Evolutionary conservation across 2,113 vertebrate genomes (phyloP), one percentile per base, ranked within the genome.

Genomic region (Boleophthalmus pectinirostris): DNA sequence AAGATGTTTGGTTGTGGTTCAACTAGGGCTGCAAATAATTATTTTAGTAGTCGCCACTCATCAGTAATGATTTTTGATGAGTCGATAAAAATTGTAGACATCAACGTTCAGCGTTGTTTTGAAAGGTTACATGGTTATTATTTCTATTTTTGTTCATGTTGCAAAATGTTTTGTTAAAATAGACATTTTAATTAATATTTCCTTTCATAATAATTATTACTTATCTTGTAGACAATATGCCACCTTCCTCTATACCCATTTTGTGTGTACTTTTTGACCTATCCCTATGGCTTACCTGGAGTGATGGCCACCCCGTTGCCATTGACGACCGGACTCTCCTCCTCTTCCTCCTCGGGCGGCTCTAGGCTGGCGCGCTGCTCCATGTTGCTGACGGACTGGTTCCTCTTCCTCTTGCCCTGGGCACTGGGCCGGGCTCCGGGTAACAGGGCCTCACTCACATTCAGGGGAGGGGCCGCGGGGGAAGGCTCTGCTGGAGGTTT

Each of bases 361-460:
- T 98, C 97, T 83, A 97, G 92, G 81, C 96, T 97, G 56, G 96
- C 94, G 0, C 90, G 90, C 92, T 98, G 98, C 88, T 99, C 97
- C 98, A 99, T 99, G 91, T 98, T 98, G 93, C 96, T 99, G 78
- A 99, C 98, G 58, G 98, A 99, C 79, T 99, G 98, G 91, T 99
- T 99, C 86, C 98, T 95, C 87, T 97, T 99, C 75, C 98, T 94
- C 85, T 99, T 99, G 85, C 98, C 97, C 94, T 99, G 96, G 79
- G 96, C 94, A 69, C 97, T 98, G 81, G 97, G 97, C 90, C 96
- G 96, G 89, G 96, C 96, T 89, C 98, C 97, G n/a, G 97, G 97
- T 87, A 99, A 93, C 91, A 98, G 92, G 89, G 97, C 96, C 85
- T 98, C 98, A 90, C 96, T 98, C 89, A 98, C 97, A 98, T 99